phyloP scores from a whole-genome alignment of 1,140 invertebrate genomes.

The Drosophila orosa region DNA sequence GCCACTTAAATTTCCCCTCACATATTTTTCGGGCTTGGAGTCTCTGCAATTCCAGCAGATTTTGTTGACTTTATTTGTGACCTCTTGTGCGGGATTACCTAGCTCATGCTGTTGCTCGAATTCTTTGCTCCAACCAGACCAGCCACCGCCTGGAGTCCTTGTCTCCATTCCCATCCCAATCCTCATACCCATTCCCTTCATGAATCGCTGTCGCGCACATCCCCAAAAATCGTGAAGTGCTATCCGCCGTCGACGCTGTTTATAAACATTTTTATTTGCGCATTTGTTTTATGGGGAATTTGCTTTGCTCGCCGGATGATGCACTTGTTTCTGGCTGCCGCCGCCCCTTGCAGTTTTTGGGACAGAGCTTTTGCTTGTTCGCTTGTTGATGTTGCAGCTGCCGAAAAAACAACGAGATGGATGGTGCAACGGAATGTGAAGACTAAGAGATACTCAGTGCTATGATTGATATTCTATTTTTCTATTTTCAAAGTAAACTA shows the following conservation, averaged over 20 bases:
- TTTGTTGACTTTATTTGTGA: slow-evolving; percentile 30
- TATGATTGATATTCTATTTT: neutral
- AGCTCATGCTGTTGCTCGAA: slow-evolving; percentile 19
- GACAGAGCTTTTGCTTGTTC: slow-evolving; percentile 29
- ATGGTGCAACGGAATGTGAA: neutral
- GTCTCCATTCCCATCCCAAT: neutral
- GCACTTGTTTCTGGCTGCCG: slow-evolving; percentile 34
- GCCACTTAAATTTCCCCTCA: neutral
- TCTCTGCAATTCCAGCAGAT: slow-evolving; percentile 1
- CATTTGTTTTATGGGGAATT: slow-evolving; percentile 55
- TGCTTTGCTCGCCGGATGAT: slow-evolving; percentile 49
- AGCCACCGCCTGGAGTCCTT: neutral
- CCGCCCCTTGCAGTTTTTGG: slow-evolving; percentile 16
- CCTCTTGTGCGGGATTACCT: slow-evolving; percentile 12
- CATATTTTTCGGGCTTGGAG: neutral
- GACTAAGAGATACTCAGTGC: neutral
- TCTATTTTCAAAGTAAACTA: neutral
- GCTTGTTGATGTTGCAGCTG: slow-evolving; percentile 44
- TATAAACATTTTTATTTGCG: slow-evolving; percentile 57
- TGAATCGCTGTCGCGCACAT: slow-evolving; percentile 44
- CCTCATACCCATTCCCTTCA: neutral
- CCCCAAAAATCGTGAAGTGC: slow-evolving; percentile 44
- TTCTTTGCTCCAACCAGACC: neutral
- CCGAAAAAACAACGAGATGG: slow-evolving; percentile 1
- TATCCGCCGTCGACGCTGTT: slow-evolving; percentile 39